phyloP scores from a whole-genome alignment of 2,113 vertebrate species.

The Neotragus moschatus region DNA sequence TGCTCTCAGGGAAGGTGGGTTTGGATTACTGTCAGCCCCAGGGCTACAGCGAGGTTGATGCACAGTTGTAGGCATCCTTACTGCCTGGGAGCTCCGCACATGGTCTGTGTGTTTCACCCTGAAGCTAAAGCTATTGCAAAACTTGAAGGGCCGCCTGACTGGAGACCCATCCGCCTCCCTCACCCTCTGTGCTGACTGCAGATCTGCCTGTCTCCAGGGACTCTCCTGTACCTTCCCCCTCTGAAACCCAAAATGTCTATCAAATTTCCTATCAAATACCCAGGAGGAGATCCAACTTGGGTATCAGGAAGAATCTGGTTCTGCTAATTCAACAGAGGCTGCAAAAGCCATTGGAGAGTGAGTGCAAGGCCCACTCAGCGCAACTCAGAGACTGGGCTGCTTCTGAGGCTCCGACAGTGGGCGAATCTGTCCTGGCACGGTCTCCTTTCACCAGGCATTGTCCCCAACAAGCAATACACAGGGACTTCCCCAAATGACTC shows the following conservation, averaged over 20 bases:
- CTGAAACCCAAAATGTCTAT: background rate
- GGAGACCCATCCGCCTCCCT: background rate
- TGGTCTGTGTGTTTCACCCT: background rate
- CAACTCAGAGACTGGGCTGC: background rate
- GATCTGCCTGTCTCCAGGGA: background rate
- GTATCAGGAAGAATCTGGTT: background rate
- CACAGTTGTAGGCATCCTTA: background rate
- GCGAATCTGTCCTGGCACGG: background rate
- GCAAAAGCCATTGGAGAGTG: background rate
- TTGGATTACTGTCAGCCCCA: background rate
- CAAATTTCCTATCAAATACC: background rate
- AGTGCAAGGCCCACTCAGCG: rapidly evolving
- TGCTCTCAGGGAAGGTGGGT: background rate
- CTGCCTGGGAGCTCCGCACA: background rate
- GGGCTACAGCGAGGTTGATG: background rate
- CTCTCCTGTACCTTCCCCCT: background rate
- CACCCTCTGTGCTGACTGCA: background rate
- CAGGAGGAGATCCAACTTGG: background rate
- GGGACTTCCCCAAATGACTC: background rate
- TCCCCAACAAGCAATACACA: background rate
- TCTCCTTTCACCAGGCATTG: background rate
- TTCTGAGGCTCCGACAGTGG: background rate
- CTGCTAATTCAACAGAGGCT: background rate
- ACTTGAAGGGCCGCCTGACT: background rate
- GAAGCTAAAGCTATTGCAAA: background rate